Evolutionary conservation across 2,797 vertebrate species (phyloP).

Genomic region (Rousettus madagascariensis): DNA sequence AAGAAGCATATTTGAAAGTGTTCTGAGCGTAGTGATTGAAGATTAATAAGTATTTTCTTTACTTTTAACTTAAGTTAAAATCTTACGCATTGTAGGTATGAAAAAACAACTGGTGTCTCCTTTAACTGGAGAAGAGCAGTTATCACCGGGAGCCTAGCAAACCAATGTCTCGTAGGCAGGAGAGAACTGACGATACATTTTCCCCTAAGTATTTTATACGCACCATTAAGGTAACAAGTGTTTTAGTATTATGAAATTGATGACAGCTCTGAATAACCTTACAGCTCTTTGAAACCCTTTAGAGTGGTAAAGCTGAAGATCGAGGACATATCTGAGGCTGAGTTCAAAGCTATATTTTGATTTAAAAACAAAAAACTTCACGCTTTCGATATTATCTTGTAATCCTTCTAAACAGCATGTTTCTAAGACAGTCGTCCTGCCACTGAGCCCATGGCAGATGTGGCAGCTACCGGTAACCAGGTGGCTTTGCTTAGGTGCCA

Average conservation of each 20-base stretch:
- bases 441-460: fast-evolving
- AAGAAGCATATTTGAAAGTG: neutral
- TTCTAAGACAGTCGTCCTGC: neutral
- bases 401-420: neutral
- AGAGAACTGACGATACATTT: neutral
- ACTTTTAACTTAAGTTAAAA: neutral
- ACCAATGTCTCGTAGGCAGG: neutral
- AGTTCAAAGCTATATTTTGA: neutral
- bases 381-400: fast-evolving
- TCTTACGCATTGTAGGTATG: neutral
- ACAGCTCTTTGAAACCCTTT: neutral
- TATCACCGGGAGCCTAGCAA: neutral
- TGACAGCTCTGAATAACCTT: neutral
- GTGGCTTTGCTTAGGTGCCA: fast-evolving
- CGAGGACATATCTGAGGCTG: neutral
- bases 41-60: neutral
- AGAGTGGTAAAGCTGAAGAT: neutral
- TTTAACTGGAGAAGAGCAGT: neutral
- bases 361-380: neutral
- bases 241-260: neutral
- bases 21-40: neutral
- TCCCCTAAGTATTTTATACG: neutral
- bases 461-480: fast-evolving
- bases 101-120: neutral
- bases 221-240: neutral